Evolutionary conservation across 2,797 vertebrate species (phyloP), one percentile per base, ranked within the genome.

Genomic region (Carapus acus): DNA sequence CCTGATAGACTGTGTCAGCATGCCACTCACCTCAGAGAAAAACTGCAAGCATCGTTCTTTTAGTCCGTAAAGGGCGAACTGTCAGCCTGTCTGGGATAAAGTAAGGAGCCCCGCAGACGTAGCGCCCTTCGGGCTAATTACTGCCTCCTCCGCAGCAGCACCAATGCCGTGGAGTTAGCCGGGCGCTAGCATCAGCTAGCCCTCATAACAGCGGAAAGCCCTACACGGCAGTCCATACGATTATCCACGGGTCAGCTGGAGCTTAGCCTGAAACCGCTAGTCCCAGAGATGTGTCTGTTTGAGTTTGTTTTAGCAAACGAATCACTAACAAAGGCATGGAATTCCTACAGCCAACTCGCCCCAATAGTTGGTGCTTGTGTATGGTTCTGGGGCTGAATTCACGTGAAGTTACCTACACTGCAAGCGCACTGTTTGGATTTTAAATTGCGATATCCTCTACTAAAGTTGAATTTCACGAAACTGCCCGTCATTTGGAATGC

Each of bases 161-260:
- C 59, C 71, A 49, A 44, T 67, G 76, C 55, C 77, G 54, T 61
- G 37, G 65, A 63, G 67, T 58, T 56, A 76, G 70, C 73, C 65
- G 70, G 54, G 58, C 22, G 79, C 77, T 83, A 83, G 69, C 66
- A 53, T 4, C 49, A 42, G 65, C 76, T 80, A 80, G 68, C 77
- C 77, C 70, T 76, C 74, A 77, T 72, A 24, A 58, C 58, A 70
- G 68, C 66, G 78, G 76, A 84, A 78, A 79, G 67, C 69, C 71
- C 55, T 65, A 61, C 55, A 49, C 24, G 70, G 40, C 68, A 20
- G 34, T 40, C 36, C 41, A 65, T 63, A 64, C 67, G 54, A 58
- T 67, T 46, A 42, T 61, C 50, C 62, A 39, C 61, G 42, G 67
- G 71, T 54, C 29, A 67, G 33, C 23, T n/a, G 18, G 1, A 47